A percentile compares a stretch with the other conserved stretches of the same genome.
phyloP scores from a whole-genome alignment of 2,797 vertebrate species.

The Antennarius maculatus region DNA sequence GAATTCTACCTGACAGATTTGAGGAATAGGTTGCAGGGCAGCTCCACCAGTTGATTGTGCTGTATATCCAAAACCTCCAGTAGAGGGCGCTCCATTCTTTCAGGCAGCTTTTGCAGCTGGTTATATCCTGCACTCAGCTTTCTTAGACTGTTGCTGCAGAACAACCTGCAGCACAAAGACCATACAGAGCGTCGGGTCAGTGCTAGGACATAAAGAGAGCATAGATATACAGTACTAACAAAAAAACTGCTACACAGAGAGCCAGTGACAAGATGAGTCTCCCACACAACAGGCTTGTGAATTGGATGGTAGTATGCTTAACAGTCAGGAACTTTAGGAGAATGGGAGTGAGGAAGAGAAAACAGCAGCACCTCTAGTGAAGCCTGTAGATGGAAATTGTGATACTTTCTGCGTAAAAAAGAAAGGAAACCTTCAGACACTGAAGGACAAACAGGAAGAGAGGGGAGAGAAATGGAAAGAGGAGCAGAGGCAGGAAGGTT shows the following conservation, averaged over 20 bases:
- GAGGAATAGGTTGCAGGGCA: slow-evolving; percentile 92
- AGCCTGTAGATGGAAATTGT: slow-evolving; percentile 63
- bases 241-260: background rate
- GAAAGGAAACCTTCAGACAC: slow-evolving; percentile 47
- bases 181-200: slow-evolving; percentile 33
- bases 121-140: slow-evolving; percentile 94
- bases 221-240: background rate
- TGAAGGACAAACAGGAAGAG: slow-evolving; percentile 16
- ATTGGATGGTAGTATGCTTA: background rate
- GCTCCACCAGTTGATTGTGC: slow-evolving; percentile 93
- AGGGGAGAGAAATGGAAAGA: slow-evolving; percentile 14
- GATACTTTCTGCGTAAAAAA: slow-evolving; percentile 67
- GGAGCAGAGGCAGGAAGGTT: slow-evolving; percentile 13
- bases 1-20: slow-evolving; percentile 90
- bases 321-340: slow-evolving; percentile 26
- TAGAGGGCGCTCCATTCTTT: slow-evolving; percentile 88
- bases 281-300: background rate
- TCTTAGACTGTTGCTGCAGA: slow-evolving; percentile 91
- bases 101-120: slow-evolving; percentile 87
- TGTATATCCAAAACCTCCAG: slow-evolving; percentile 95
- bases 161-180: slow-evolving; percentile 81
- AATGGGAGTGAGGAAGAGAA: slow-evolving; percentile 35
- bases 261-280: background rate
- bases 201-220: background rate
- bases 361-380: slow-evolving; percentile 62